Evolutionary conservation across 2,113 vertebrate genomes (phyloP).

Genomic region (Chaetodon auriga): DNA sequence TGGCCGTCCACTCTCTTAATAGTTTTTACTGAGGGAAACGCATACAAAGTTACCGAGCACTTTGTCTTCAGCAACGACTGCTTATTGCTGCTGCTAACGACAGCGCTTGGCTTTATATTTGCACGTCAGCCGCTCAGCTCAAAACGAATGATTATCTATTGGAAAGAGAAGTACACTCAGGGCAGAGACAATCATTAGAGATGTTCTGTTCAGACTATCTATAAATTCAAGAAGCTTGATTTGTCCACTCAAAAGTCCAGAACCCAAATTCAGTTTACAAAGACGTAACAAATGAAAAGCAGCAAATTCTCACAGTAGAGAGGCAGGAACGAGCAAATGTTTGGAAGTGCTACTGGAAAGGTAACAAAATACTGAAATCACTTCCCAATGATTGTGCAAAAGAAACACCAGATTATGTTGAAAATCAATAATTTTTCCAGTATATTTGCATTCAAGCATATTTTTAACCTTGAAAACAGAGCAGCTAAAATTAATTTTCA

Average conservation of each 20-base stretch:
- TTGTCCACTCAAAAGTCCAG: too few species aligned
- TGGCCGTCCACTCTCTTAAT: background rate
- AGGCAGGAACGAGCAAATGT: background rate
- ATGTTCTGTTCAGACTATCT: too few species aligned
- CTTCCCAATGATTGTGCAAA: too few species aligned
- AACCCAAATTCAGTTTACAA: too few species aligned
- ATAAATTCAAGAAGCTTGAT: too few species aligned
- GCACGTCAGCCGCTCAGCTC: background rate
- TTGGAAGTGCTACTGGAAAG: too few species aligned
- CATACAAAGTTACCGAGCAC: slow-evolving; percentile 6
- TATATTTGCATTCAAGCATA: too few species aligned
- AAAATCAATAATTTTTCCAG: too few species aligned
- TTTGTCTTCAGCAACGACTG: slow-evolving; percentile 21
- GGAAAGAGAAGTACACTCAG: background rate
- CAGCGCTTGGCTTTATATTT: background rate
- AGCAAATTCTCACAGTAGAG: background rate
- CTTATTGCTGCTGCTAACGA: background rate
- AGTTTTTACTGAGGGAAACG: slow-evolving; percentile 19
- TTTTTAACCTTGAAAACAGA: too few species aligned
- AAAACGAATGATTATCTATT: background rate
- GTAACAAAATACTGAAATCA: too few species aligned
- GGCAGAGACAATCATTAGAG: background rate
- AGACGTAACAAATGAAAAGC: background rate
- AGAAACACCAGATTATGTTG: too few species aligned
- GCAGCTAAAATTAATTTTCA: too few species aligned